These are phyloP conservation scores for Tetragonula carbonaria DNA, from an alignment of 2,888 invertebrate genomes.

Conservation along the genomic window DNA sequence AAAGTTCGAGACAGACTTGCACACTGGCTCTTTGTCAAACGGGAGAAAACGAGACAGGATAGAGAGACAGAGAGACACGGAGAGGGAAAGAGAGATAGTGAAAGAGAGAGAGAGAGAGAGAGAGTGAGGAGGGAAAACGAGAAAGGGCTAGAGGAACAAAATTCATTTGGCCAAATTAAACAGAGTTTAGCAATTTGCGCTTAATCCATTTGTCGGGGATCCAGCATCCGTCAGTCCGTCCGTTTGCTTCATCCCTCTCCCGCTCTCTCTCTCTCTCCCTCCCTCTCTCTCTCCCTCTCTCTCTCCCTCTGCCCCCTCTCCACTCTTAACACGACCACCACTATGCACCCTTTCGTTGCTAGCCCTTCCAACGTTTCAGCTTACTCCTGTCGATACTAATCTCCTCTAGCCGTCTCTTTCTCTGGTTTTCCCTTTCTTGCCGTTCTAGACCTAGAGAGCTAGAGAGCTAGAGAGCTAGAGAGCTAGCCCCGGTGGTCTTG, in stretches of 20 bases:
- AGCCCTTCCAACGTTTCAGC: constrained; percentile 44
- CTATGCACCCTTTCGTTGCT: constrained; percentile 57
- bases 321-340: constrained; percentile 49
- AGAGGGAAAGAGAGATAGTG: neutral
- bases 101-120: neutral
- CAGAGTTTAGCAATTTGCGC: constrained; percentile 82
- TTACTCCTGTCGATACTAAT: constrained; percentile 51
- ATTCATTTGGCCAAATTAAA: constrained; percentile 82
- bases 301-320: neutral
- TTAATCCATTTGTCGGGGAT: constrained; percentile 81
- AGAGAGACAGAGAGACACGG: constrained; percentile 8
- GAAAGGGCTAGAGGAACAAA: constrained; percentile 73
- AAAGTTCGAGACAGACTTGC: constrained; percentile 6
- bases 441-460: neutral
- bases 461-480: neutral
- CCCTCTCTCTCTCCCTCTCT: neutral
- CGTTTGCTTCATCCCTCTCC: constrained; percentile 53
- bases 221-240: constrained; percentile 70
- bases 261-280: neutral
- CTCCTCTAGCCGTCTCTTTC: neutral
- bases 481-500: neutral
- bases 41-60: constrained; percentile 13
- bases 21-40: neutral
- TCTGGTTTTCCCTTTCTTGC: neutral
- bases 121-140: neutral